Evolutionary conservation across 1,140 invertebrate species (phyloP).

Genomic region (Drosophila parvula): DNA sequence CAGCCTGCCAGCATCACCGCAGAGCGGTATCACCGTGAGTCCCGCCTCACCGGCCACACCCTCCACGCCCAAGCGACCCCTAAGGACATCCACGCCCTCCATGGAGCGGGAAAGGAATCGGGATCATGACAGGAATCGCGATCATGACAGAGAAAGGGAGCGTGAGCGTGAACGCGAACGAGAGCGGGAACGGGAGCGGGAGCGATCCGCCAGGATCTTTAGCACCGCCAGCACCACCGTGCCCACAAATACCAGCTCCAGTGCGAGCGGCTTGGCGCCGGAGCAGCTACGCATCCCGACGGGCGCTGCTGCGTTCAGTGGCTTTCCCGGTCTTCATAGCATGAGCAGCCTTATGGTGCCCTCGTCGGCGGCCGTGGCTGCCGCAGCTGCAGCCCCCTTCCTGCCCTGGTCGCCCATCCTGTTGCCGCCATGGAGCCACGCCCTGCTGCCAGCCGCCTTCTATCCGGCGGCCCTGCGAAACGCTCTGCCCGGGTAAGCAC

Average conservation of each 20-base stretch:
- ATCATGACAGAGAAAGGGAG: constrained; percentile 21
- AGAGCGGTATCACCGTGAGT: constrained; percentile 60
- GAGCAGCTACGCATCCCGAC: constrained; percentile 78
- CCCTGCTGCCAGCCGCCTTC: constrained; percentile 85
- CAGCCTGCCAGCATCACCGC: constrained; percentile 72
- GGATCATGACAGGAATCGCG: constrained; percentile 15
- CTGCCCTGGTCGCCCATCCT: constrained; percentile 86
- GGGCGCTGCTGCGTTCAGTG: constrained; percentile 76
- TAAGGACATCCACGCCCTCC: constrained; percentile 76
- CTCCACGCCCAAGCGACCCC: constrained; percentile 59
- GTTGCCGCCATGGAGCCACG: constrained; percentile 86
- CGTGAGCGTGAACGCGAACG: constrained; percentile 22
- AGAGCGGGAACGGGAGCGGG: constrained; percentile 27
- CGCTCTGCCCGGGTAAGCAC: constrained; percentile 86
- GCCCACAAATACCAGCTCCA: constrained; percentile 62
- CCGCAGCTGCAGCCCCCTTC: constrained; percentile 85
- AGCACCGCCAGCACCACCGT: constrained; percentile 75
- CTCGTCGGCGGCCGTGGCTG: constrained; percentile 84
- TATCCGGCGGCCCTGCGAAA: constrained; percentile 86
- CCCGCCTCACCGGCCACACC: constrained; percentile 50
- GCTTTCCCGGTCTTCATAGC: constrained; percentile 72
- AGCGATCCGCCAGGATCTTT: constrained; percentile 37
- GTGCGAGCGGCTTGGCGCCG: constrained; percentile 42
- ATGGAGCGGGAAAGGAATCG: constrained; percentile 32
- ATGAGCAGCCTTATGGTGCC: constrained; percentile 84